Percentiles rank a stretch among this genome's conserved stretches.
Conservation (phyloP, 2,888 invertebrate species). For the Cephalotes varians region DNA sequence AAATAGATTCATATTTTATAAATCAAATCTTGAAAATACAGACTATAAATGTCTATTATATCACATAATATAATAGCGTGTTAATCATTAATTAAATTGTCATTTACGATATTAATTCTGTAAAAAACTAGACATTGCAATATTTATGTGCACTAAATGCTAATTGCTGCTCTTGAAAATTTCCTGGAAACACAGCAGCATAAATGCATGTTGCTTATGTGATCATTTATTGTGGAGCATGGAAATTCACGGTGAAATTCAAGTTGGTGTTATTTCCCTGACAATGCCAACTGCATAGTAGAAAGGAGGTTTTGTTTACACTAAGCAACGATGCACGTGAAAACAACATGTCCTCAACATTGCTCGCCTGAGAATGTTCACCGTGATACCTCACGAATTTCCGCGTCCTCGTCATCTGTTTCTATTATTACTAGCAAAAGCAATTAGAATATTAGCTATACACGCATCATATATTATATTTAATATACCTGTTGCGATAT, state of each 20-base stretch:
- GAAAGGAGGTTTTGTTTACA: constrained; percentile 4
- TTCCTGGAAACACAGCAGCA: neutral
- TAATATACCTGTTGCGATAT: constrained; percentile 8
- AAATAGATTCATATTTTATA: neutral
- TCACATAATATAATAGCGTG: neutral
- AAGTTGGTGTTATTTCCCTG: neutral
- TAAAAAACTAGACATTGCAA: neutral
- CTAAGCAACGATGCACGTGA: neutral
- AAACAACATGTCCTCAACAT: constrained; percentile 9
- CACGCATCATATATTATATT: neutral
- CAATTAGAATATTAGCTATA: neutral
- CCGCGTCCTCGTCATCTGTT: neutral
- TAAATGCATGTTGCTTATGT: neutral
- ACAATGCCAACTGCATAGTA: neutral
- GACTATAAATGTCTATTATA: neutral
- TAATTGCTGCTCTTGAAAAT: neutral
- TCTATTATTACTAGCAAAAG: neutral
- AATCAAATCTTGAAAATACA: neutral
- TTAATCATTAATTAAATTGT: neutral
- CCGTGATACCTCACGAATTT: constrained; percentile 10
- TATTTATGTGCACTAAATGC: constrained; percentile 1
- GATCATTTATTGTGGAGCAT: neutral
- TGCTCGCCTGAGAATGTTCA: neutral
- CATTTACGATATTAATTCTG: neutral
- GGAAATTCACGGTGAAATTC: neutral